Base-by-base conservation (phyloP, 2,888 invertebrate species). In the Hydriomena furcata region DNA sequence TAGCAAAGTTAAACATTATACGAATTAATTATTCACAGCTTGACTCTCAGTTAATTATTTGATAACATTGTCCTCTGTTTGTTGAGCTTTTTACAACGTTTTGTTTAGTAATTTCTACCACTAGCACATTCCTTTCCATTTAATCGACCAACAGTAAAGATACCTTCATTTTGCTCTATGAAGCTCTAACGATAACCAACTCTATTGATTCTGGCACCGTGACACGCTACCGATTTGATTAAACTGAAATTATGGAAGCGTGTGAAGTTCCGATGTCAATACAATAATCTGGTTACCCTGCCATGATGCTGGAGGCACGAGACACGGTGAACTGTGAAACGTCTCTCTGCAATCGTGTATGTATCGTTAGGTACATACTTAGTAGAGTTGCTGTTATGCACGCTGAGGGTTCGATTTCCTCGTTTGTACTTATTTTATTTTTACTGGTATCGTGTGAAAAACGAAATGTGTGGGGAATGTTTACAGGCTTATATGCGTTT, bases 1-100 rank as follows among this genome's bases (percentile, higher is more conserved):
- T 57, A 51, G 38, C 42, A 53, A 60, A 58, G 53, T 55, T 52
- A 43, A 53, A 52, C 53, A 52, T 49, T 47, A 52, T 52, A 30
- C 32, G 54, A 36, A 52, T 56, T 46, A 54, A 54, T 51, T 51
- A 52, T 52, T 36, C 36, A 47, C 32, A 52, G 40, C 28, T 46
- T 40, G 35, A 53, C 17, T 49, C 40, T 37, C 32, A 45, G 12
- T 45, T 50, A 45, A 47, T 38, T 51, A 34, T 40, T 52, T 21
- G 7, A 48, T 41, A 48, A 40, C 42, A 45, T 52, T 13, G 30
- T 21, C 12, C 11, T 34, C 21, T 24, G 8, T 25, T 34, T 42
- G 7, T 20, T 37, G 11, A 25, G 8, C n/a, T 34, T 34, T 34
- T 50, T 24, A 24, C 23, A 23, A 17, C 34, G 34, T 11, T 34